Evolutionary conservation across 2,113 vertebrate genomes (phyloP).

Genomic region (Brienomyrus brachyistius): DNA sequence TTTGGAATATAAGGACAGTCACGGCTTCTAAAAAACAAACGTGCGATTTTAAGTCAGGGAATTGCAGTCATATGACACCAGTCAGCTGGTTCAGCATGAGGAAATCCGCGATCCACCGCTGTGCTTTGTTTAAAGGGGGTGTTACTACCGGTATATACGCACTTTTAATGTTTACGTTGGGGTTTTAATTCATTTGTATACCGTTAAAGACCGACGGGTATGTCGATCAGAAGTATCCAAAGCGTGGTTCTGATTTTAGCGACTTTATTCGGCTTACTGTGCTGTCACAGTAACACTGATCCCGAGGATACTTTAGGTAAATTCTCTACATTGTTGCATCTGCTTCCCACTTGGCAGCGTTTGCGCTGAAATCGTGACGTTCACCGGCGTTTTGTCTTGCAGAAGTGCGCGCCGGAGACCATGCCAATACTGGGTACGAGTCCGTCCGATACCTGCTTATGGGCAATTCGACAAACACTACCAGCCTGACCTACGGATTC

Average conservation of each 20-base stretch:
- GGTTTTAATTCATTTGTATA: background rate
- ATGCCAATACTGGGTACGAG: background rate
- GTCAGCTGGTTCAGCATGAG: conserved; percentile 13
- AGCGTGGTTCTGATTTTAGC: background rate
- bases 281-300: background rate
- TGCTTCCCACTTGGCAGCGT: background rate
- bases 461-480: conserved; percentile 41
- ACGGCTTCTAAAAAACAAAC: background rate
- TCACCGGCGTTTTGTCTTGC: background rate
- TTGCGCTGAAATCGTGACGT: background rate
- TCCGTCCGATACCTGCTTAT: background rate
- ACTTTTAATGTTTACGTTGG: background rate
- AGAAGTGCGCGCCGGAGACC: background rate
- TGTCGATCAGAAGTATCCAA: background rate
- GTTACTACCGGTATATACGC: background rate
- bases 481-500: conserved; percentile 62
- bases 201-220: background rate
- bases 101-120: background rate
- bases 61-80: background rate
- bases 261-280: background rate
- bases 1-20: background rate
- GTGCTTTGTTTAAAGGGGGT: background rate
- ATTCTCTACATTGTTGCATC: background rate
- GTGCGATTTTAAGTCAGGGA: background rate
- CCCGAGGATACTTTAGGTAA: background rate